phyloP scores from a whole-genome alignment of 2,888 invertebrate genomes.

The Phrixothrix hirtus region DNA sequence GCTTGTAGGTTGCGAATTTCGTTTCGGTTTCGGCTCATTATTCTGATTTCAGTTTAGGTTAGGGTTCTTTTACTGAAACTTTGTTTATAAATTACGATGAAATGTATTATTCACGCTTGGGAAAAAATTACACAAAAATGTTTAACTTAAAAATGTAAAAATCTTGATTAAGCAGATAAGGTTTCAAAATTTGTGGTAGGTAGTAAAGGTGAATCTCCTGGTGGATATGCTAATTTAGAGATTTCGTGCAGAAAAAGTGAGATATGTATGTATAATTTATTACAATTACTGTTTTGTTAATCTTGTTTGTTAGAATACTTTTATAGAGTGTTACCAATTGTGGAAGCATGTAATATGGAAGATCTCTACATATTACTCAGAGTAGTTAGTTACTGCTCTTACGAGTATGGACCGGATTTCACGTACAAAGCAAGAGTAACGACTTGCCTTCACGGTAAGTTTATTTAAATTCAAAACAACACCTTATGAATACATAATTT shows the following conservation, averaged over 20 bases:
- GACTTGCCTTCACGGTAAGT: slow-evolving; percentile 22
- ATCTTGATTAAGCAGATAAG: too few species aligned
- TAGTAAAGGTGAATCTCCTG: too few species aligned
- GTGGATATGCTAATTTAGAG: background rate
- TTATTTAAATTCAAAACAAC: slow-evolving; percentile 29
- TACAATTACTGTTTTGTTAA: background rate
- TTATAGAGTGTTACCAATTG: slow-evolving; percentile 20
- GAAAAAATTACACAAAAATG: background rate
- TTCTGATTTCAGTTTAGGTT: too few species aligned
- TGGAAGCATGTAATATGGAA: slow-evolving; percentile 11
- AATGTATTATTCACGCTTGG: too few species aligned
- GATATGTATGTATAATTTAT: background rate
- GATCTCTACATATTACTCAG: slow-evolving; percentile 2
- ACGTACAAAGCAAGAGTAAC: slow-evolving; percentile 39
- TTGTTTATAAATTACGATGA: too few species aligned
- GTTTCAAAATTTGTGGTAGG: too few species aligned
- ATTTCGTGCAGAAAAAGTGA: background rate
- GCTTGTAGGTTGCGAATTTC: too few species aligned
- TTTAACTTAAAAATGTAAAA: background rate
- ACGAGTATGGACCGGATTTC: slow-evolving; percentile 43
- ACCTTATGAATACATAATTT: slow-evolving; percentile 28
- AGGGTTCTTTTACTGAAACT: too few species aligned
- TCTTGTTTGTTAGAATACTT: slow-evolving; percentile 13
- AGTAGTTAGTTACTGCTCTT: slow-evolving; percentile 47
- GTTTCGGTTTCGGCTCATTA: too few species aligned